These are phyloP conservation scores for Addax nasomaculatus DNA, from an alignment of 2,113 vertebrate genomes.

Conservation along the genomic window DNA sequence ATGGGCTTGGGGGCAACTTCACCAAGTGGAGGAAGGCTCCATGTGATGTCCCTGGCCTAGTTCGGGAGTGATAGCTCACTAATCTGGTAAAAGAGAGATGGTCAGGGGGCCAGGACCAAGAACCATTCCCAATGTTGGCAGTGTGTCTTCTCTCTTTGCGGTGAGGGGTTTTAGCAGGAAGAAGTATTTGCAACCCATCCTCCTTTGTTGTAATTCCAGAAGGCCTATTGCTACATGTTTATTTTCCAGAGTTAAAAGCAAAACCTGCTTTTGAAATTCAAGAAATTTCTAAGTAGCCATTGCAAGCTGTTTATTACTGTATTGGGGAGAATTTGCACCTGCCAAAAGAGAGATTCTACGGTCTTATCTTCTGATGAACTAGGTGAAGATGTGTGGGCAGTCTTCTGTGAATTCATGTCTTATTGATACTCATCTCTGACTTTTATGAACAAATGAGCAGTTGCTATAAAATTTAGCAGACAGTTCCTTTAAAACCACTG, in stretches of 20 bases:
- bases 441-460: constrained; percentile 12
- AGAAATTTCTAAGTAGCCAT: neutral
- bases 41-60: neutral
- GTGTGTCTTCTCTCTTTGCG: neutral
- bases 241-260: neutral
- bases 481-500: neutral
- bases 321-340: neutral
- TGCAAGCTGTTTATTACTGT: neutral
- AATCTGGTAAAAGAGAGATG: neutral
- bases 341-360: neutral
- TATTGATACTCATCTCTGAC: neutral
- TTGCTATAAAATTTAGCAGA: neutral
- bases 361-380: constrained; percentile 31
- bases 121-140: neutral
- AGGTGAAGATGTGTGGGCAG: neutral
- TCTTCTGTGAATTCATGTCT: neutral
- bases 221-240: neutral
- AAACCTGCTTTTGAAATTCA: neutral
- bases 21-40: neutral
- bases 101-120: neutral
- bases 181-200: neutral
- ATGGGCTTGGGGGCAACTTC: too few relatives aligned
- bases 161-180: neutral
- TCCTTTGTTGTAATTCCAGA: neutral
- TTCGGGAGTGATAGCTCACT: neutral